These are phyloP conservation scores for Oryzias celebensis DNA, from an alignment of 2,113 vertebrate species.

Conservation along the genomic window DNA sequence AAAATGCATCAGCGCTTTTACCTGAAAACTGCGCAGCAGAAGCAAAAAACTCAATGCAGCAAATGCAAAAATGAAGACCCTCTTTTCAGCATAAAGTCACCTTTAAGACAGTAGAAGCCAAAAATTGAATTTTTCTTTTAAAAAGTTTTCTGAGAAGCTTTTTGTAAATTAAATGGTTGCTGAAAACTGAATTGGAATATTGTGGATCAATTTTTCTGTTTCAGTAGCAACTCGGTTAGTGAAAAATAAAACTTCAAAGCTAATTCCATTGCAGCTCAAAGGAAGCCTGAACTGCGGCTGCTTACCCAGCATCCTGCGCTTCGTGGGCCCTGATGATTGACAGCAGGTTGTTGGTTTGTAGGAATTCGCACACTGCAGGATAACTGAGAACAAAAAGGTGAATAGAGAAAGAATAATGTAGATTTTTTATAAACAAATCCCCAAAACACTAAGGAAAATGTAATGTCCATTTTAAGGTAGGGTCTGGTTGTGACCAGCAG, in stretches of 20 bases:
- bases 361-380: slow-evolving; percentile 94
- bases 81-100: slow-evolving; percentile 48
- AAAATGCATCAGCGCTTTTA: not conserved
- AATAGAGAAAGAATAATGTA: not conserved
- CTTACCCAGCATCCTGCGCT: slow-evolving; percentile 81
- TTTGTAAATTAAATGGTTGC: too few relatives aligned
- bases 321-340: slow-evolving; percentile 94
- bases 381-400: slow-evolving; percentile 75
- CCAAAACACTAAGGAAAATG: slow-evolving; percentile 22
- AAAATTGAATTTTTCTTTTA: not conserved
- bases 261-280: slow-evolving; percentile 31
- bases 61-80: not conserved
- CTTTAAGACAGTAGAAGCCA: slow-evolving; percentile 44
- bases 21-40: slow-evolving; percentile 5
- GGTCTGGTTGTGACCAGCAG: slow-evolving; percentile 47
- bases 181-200: too few relatives aligned
- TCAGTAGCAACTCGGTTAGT: too few relatives aligned
- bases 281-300: slow-evolving; percentile 20
- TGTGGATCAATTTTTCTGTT: too few relatives aligned
- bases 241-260: slow-evolving; percentile 22
- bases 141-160: too few relatives aligned
- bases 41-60: too few relatives aligned
- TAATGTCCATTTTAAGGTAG: slow-evolving; percentile 17
- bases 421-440: slow-evolving; percentile 3
- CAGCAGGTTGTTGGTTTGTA: slow-evolving; percentile 98